Conservation (phyloP, 2,888 invertebrate genomes). For the Anagyrus pseudococci region DNA sequence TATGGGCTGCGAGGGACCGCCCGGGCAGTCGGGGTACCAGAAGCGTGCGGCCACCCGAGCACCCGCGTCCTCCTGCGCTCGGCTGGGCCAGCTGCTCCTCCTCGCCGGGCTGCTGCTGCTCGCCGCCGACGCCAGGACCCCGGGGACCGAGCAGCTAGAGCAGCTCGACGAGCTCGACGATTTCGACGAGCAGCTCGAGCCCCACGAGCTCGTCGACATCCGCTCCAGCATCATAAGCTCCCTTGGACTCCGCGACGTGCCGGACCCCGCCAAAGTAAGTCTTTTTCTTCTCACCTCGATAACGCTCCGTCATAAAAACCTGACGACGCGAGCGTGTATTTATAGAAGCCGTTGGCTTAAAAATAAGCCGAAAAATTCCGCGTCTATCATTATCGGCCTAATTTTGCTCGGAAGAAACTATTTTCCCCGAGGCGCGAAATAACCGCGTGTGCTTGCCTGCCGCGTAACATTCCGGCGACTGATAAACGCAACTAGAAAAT, state of each 20-base stretch:
- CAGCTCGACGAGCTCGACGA: conserved; percentile 16
- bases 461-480: no score
- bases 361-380: conserved; percentile 6
- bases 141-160: conserved; percentile 15
- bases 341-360: background rate
- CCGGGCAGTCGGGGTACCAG: conserved; percentile 11
- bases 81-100: no score
- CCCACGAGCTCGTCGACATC: conserved; percentile 36
- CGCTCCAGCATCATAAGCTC: conserved; percentile 57
- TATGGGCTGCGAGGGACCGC: conserved; percentile 28
- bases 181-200: conserved; percentile 1
- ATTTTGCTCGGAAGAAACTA: no score
- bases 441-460: no score
- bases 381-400: no score
- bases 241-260: conserved; percentile 57
- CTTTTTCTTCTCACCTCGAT: background rate
- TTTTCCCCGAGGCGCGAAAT: no score
- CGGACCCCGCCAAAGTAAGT: conserved; percentile 57
- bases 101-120: background rate
- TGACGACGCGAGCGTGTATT: no score
- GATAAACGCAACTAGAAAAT: no score
- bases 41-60: background rate
- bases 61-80: no score
- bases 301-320: no score
- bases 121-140: no score